phyloP scores from a whole-genome alignment of 2,888 invertebrate genomes.

The Euclidia mi region DNA sequence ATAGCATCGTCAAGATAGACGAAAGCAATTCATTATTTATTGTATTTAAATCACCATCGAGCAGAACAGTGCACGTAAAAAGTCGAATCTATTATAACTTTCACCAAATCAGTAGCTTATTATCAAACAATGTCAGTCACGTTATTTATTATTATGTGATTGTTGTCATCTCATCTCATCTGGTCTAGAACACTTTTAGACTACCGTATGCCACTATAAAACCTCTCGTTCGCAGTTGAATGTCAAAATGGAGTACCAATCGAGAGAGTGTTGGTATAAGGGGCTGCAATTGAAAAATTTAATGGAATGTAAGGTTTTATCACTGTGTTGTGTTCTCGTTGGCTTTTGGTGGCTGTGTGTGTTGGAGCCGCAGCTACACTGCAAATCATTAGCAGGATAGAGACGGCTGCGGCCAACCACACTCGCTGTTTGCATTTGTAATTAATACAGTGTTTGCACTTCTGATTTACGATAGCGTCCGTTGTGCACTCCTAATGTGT shows the following conservation, averaged over 20 bases:
- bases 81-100: too few relatives aligned
- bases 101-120: too few relatives aligned
- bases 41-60: too few relatives aligned
- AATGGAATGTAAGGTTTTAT: conserved; percentile 22
- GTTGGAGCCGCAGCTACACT: conserved; percentile 69
- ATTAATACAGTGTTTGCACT: conserved; percentile 89
- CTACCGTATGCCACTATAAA: too few relatives aligned
- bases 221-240: conserved; percentile 37
- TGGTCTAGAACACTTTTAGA: too few relatives aligned
- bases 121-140: too few relatives aligned
- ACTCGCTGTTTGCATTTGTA: conserved; percentile 89
- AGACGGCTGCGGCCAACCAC: conserved; percentile 87
- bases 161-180: too few relatives aligned
- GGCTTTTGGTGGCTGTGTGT: conserved; percentile 41
- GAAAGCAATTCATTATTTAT: too few relatives aligned
- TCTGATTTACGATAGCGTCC: conserved; percentile 88
- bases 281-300: conserved; percentile 22
- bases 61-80: too few relatives aligned
- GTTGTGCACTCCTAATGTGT: conserved; percentile 85
- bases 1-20: too few relatives aligned
- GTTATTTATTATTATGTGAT: too few relatives aligned
- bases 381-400: conserved; percentile 89
- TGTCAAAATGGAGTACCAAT: conserved; percentile 37
- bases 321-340: conserved; percentile 17
- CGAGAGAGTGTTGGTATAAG: conserved; percentile 29